A percentile compares a stretch with the other conserved stretches of the same genome.
Conservation (phyloP, 2,113 vertebrate species). For the Aramus guarauna region DNA sequence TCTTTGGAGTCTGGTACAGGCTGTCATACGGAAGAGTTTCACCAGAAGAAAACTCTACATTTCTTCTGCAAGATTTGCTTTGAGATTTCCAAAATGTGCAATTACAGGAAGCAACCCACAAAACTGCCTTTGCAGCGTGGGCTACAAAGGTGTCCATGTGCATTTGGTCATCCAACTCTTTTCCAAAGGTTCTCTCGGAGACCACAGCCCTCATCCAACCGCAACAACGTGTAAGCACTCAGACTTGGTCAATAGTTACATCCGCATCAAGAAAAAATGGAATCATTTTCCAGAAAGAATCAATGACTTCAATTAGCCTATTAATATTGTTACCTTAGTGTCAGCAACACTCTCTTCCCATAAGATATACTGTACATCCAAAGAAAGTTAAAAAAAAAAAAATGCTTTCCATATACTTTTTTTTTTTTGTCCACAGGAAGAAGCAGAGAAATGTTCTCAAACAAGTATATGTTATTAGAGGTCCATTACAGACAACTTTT, state of each 20-base stretch:
- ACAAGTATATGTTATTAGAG: not conserved
- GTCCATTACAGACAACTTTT: not conserved
- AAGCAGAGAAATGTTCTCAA: not conserved
- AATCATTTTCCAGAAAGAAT: not conserved
- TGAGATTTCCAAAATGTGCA: not conserved
- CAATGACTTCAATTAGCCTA: not conserved
- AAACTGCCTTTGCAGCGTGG: not conserved
- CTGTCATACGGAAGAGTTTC: not conserved
- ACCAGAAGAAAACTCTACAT: not conserved
- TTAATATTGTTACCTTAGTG: not conserved
- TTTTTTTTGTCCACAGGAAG: not conserved
- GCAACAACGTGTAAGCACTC: not conserved
- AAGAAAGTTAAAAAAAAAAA: not conserved
- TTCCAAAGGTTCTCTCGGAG: not conserved
- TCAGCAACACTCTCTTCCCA: not conserved
- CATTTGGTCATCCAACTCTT: not conserved
- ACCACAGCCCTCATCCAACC: not conserved
- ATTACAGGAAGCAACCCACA: not conserved
- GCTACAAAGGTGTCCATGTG: not conserved
- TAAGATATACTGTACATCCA: not conserved
- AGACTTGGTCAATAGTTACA: not conserved
- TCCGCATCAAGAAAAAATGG: slow-evolving; percentile 8
- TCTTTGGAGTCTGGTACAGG: not conserved
- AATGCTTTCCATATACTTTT: not conserved
- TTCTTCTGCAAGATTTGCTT: not conserved